These are phyloP conservation scores for Mus caroli DNA, from an alignment of 2,797 vertebrate species.

Conservation along the genomic window DNA sequence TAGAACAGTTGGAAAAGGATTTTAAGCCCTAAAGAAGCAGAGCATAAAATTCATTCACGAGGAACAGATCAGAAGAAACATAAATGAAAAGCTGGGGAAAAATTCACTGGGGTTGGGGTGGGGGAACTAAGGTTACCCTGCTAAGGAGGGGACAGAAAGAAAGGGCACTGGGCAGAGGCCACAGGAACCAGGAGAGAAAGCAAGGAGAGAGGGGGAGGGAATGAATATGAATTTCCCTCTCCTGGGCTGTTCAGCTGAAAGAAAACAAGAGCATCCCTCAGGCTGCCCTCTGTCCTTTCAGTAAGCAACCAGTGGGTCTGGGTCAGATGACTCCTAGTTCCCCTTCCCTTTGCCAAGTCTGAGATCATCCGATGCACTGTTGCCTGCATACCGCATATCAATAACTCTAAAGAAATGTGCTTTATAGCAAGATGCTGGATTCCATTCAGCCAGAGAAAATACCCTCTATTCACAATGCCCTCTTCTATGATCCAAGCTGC, in stretches of 20 bases:
- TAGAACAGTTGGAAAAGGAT: slow-evolving; percentile 39
- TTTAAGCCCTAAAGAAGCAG: slow-evolving; percentile 66
- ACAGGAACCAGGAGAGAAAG: neutral
- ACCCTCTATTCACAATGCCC: neutral
- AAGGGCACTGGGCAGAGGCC: neutral
- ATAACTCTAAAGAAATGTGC: neutral
- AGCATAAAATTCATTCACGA: slow-evolving; percentile 69
- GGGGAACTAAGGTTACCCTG: neutral
- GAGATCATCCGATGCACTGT: neutral
- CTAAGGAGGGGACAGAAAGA: neutral
- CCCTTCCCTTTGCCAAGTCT: neutral
- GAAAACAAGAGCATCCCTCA: neutral
- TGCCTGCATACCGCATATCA: neutral
- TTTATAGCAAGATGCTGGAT: neutral
- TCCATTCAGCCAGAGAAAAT: neutral
- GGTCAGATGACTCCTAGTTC: neutral
- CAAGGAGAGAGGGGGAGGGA: neutral
- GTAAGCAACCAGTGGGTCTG: neutral
- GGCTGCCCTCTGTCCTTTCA: neutral
- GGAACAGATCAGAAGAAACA: slow-evolving; percentile 50
- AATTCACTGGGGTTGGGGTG: neutral
- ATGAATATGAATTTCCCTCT: neutral
- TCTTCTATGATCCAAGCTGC: neutral
- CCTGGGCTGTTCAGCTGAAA: neutral
- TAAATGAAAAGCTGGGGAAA: slow-evolving; percentile 23